These are phyloP conservation scores for Atopsyche davidsoni DNA, from an alignment of 1,140 invertebrate genomes.

Conservation along the genomic window DNA sequence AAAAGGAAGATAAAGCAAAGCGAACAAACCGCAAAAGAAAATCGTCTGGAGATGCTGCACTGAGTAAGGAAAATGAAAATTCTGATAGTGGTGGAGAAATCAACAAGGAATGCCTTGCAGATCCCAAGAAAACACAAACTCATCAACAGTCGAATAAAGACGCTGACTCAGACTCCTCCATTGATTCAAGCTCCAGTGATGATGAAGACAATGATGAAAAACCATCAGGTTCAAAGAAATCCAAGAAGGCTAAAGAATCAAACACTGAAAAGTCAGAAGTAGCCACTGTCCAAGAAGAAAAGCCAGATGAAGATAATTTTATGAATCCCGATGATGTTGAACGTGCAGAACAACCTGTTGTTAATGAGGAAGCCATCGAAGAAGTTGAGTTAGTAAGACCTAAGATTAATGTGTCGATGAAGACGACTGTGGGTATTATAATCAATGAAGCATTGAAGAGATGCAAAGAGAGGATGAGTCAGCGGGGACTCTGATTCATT, in stretches of 20 bases:
- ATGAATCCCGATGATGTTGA: slow-evolving; percentile 18
- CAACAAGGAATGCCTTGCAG: slow-evolving; percentile 38
- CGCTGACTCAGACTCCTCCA: slow-evolving; percentile 63
- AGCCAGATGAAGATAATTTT: slow-evolving; percentile 16
- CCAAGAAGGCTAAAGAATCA: slow-evolving; percentile 26
- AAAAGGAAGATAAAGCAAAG: slow-evolving; percentile 32
- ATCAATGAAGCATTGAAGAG: slow-evolving; percentile 73
- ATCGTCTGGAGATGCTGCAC: slow-evolving; percentile 40
- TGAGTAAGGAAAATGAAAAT: slow-evolving; percentile 32
- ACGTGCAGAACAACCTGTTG: too few species aligned
- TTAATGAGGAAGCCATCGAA: slow-evolving; percentile 28
- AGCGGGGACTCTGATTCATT: slow-evolving; percentile 37
- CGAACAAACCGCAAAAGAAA: slow-evolving; percentile 55
- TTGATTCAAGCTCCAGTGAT: slow-evolving; percentile 51
- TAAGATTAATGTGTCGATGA: slow-evolving; percentile 73
- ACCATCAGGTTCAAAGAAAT: slow-evolving; percentile 17
- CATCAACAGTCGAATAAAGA: slow-evolving; percentile 55
- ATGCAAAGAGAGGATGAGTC: slow-evolving; percentile 71
- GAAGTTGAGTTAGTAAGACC: slow-evolving; percentile 29
- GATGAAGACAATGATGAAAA: slow-evolving; percentile 44
- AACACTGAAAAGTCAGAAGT: slow-evolving; percentile 24
- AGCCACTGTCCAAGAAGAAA: slow-evolving; percentile 12
- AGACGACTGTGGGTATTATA: slow-evolving; percentile 74
- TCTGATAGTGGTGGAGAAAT: slow-evolving; percentile 44
- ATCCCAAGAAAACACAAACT: slow-evolving; percentile 43